Conservation (phyloP, 1,140 invertebrate genomes). For the Ganaspis sp. region DNA sequence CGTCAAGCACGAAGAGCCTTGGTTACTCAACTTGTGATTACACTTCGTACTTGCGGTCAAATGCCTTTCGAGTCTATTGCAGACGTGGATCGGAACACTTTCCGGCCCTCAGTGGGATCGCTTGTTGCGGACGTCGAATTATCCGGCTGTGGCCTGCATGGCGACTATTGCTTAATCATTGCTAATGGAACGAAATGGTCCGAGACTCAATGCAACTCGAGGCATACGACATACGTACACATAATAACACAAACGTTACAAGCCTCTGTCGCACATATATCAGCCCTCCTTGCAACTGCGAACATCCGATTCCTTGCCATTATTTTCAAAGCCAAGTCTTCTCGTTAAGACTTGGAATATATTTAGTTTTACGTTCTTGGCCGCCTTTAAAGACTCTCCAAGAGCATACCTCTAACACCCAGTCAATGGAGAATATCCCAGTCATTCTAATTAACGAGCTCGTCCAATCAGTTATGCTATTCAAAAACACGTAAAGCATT, state of each 20-base stretch:
- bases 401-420: no score
- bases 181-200: slow-evolving; percentile 21
- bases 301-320: background rate
- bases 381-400: no score
- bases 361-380: no score
- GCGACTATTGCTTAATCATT: slow-evolving; percentile 27
- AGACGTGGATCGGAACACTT: slow-evolving; percentile 26
- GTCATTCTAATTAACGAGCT: no score
- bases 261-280: background rate
- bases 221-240: background rate
- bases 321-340: background rate
- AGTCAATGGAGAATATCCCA: no score
- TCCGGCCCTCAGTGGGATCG: slow-evolving; percentile 29
- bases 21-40: background rate
- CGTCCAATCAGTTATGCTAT: no score
- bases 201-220: background rate
- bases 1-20: slow-evolving; percentile 24
- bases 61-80: slow-evolving; percentile 28
- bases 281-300: background rate
- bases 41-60: slow-evolving; percentile 24
- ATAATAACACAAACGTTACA: slow-evolving; percentile 8
- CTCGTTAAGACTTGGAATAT: background rate
- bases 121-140: slow-evolving; percentile 29
- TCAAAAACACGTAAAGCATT: no score
- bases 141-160: slow-evolving; percentile 1